These are phyloP conservation scores for Psittacara wagleri DNA, from an alignment of 2,113 vertebrate genomes.

Conservation along the genomic window DNA sequence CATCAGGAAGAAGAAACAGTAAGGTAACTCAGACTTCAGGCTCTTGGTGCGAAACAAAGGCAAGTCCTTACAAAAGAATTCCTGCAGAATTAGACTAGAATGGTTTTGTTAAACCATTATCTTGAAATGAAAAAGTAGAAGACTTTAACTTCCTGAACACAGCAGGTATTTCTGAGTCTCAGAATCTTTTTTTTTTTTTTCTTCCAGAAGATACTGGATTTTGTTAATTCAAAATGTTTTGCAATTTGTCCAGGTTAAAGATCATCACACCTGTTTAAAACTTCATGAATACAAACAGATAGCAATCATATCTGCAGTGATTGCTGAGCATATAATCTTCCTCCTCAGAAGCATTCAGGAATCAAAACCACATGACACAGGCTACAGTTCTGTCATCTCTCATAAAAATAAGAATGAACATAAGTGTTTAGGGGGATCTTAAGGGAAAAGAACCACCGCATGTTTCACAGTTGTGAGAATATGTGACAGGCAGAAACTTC, in stretches of 20 bases:
- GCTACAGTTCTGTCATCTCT: neutral
- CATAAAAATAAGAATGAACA: neutral
- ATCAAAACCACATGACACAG: neutral
- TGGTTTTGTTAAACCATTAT: neutral
- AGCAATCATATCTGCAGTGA: neutral
- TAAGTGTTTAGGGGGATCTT: neutral
- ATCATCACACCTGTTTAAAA: neutral
- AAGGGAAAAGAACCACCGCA: neutral
- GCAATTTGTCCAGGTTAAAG: neutral
- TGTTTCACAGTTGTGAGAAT: neutral
- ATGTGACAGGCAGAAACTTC: neutral
- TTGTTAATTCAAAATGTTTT: neutral
- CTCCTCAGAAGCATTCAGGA: slow-evolving; percentile 4
- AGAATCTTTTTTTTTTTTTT: neutral
- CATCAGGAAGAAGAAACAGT: neutral
- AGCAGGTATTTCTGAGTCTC: neutral
- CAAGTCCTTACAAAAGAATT: neutral
- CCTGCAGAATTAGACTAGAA: neutral
- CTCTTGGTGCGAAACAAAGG: neutral
- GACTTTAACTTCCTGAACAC: neutral
- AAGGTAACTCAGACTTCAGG: neutral
- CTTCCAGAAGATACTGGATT: neutral
- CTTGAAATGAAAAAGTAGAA: neutral
- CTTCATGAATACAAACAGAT: neutral
- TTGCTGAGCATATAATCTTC: neutral